Evolutionary conservation across 2,797 vertebrate species (phyloP).

Genomic region (Lophotriccus pileatus): DNA sequence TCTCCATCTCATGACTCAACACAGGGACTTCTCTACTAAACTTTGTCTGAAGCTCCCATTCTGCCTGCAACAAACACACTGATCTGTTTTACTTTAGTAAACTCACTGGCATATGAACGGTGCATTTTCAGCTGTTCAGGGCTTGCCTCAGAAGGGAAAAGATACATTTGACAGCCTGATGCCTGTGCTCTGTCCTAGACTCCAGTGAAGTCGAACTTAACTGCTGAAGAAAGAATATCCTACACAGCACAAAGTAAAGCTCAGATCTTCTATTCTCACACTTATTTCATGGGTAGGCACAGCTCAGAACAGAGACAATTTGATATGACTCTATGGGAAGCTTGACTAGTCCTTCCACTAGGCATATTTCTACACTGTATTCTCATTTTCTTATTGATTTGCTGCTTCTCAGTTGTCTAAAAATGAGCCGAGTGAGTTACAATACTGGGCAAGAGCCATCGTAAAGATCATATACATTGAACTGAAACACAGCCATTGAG

Average conservation of each 20-base stretch:
- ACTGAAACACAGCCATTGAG: not conserved
- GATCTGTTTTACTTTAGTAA: not conserved
- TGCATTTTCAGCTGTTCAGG: not conserved
- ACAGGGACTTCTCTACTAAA: not conserved
- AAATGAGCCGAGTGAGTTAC: not conserved
- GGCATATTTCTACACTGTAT: not conserved
- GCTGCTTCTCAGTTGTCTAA: not conserved
- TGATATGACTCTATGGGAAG: not conserved
- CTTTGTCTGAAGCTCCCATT: not conserved
- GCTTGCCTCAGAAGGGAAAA: not conserved
- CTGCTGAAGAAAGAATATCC: not conserved
- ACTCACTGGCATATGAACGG: not conserved
- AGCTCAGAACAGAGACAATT: not conserved
- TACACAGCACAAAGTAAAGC: not conserved
- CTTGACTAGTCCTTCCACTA: not conserved
- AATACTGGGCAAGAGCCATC: not conserved
- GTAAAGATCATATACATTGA: not conserved
- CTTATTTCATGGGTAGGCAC: not conserved
- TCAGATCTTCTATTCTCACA: not conserved
- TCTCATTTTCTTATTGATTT: not conserved
- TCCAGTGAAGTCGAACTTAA: not conserved
- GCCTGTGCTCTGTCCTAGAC: not conserved
- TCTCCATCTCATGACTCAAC: not conserved
- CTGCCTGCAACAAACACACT: rapidly evolving
- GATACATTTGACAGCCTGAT: not conserved